Evolutionary conservation across 2,113 vertebrate genomes (phyloP), one percentile per base, ranked within the genome.

Genomic region (Danionella cerebrum): DNA sequence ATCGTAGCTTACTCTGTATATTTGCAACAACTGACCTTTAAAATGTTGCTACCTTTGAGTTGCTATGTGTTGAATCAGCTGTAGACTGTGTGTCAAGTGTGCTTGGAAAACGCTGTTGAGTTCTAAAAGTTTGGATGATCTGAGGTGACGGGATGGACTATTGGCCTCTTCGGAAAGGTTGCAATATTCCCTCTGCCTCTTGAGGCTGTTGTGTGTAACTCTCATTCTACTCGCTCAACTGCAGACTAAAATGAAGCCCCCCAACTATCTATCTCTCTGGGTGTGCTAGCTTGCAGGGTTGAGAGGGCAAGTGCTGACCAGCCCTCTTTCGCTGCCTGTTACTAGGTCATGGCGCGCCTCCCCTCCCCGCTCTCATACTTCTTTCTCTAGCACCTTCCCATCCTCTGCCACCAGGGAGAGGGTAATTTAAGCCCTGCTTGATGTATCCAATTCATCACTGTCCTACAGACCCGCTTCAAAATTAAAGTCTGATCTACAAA

Each of bases 401-500:
- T 87, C 86, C 77, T 77, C 84, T 87, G 89, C 90, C 94, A 89
- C 92, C 48, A 79, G 93, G 91, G 93, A 94, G 86, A 84, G 87
- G 90, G 90, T 93, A 92, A 97, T 98, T 96, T 93, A 93, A 93
- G 91, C 90, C 86, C 80, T 88, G 82, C 86, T 90, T 93, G 92
- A 95, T 95, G 90, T 90, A 92, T 88, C 90, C 92, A 90, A 97
- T 97, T 95, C 90, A 97, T 98, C 95, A 97, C 92, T 96, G 94
- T 97, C 95, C 91, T 71, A 87, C 77, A 78, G 68, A 85, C 84
- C 82, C 81, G 89, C 86, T 89, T 93, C 94, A 93, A 94, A 97
- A 97, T 98, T 96, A 97, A 95, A 96, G 93, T 93, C 90, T 92
- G 90, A 96, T 94, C 94, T 94, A 93, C 90, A 92, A 95, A 95